phyloP scores from a whole-genome alignment of 2,797 vertebrate species.

The Syngnathus rostellatus region DNA sequence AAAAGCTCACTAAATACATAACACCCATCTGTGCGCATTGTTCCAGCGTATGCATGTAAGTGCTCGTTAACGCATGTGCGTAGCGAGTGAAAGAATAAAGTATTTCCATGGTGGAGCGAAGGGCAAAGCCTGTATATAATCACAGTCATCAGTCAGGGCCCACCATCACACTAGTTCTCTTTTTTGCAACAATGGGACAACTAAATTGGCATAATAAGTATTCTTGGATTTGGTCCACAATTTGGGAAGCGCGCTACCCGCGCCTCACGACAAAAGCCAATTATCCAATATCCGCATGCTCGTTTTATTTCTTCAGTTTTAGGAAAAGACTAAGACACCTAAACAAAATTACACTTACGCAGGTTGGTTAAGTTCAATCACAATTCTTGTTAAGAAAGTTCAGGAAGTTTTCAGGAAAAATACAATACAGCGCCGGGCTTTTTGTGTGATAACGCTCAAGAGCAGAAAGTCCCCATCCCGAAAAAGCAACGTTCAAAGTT shows the following conservation, averaged over 20 bases:
- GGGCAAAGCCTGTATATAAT: constrained; percentile 36
- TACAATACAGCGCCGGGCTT: no score
- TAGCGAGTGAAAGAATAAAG: constrained; percentile 36
- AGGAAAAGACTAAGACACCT: no score
- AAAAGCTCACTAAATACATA: constrained; percentile 30
- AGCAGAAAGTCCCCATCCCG: no score
- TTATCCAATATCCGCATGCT: no score
- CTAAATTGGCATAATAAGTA: constrained; percentile 4
- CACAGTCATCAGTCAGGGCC: constrained; percentile 44
- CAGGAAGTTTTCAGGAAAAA: no score
- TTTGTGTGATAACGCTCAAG: no score
- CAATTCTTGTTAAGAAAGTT: no score
- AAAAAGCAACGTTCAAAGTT: no score
- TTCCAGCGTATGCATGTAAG: constrained; percentile 9
- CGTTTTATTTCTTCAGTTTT: no score
- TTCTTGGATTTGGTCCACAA: not conserved
- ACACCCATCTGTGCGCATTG: constrained; percentile 42
- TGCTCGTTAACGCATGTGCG: constrained; percentile 11
- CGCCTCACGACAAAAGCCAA: no score
- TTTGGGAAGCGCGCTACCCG: not conserved
- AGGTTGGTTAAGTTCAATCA: no score
- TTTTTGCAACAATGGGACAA: constrained; percentile 21
- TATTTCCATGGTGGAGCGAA: constrained; percentile 30
- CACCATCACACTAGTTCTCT: constrained; percentile 17
- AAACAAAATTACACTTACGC: no score